Conservation (phyloP, 2,113 vertebrate species). For the Melanerpes aurifrons region DNA sequence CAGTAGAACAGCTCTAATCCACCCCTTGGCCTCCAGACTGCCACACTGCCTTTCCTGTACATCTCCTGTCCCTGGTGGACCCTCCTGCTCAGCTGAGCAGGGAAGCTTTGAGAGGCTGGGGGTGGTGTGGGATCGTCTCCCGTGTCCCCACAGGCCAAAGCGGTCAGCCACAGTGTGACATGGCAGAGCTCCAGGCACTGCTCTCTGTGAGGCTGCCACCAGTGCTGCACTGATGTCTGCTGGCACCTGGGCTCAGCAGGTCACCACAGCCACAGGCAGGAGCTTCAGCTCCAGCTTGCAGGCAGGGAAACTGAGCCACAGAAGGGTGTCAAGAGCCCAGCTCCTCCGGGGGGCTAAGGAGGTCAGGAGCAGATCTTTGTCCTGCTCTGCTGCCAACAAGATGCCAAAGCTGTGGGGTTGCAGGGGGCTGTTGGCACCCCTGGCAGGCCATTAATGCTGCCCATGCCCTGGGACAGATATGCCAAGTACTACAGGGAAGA, state of each 20-base stretch:
- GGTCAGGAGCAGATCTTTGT: background rate
- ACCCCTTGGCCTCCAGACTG: background rate
- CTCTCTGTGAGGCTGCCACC: background rate
- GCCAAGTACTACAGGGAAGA: slow-evolving; percentile 87
- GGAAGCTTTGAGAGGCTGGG: background rate
- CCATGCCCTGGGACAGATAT: slow-evolving; percentile 70
- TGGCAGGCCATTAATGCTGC: background rate
- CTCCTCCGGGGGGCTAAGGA: background rate
- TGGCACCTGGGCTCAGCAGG: fast-evolving
- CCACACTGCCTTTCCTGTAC: background rate
- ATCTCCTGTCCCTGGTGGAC: background rate
- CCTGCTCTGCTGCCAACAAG: background rate
- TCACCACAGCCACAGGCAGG: background rate
- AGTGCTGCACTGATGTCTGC: background rate
- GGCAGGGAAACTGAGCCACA: background rate
- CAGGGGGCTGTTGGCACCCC: background rate
- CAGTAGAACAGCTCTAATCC: background rate
- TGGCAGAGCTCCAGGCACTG: background rate
- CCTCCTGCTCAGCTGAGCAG: background rate
- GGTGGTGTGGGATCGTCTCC: background rate
- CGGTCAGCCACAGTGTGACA: background rate
- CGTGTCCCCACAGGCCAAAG: fast-evolving
- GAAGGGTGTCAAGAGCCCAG: background rate
- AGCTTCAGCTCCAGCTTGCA: background rate
- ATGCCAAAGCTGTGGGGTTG: fast-evolving